Evolutionary conservation across 2,113 vertebrate genomes (phyloP), one percentile per base, ranked within the genome.

Genomic region (Seriola rivoliana): DNA sequence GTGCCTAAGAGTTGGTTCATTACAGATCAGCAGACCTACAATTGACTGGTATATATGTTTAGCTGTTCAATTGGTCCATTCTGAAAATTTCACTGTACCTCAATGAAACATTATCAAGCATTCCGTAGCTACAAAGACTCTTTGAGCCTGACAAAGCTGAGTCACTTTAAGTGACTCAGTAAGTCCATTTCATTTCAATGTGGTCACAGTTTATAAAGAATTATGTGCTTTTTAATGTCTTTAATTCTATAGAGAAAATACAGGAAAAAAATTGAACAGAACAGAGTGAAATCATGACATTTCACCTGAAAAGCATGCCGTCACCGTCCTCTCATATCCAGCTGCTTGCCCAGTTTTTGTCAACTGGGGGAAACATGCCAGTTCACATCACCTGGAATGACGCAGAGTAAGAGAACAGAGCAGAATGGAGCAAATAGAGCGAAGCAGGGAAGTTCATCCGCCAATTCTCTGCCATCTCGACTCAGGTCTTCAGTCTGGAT

Each of bases 341-440:
- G 75, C 66, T 36, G 57, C 78, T 3, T 74, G 79, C 81, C 78
- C 76, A 81, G 73, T 71, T 79, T 46, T 59, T 74, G 89, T 84
- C 65, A 67, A 54, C 70, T 17, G 16, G 10, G 36, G 86, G 80
- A 89, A 72, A 71, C 55, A 4, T 38, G 91, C 89, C 91, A 93
- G 75, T 66, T 91, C 82, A 82, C 86, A 65, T 89, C 84, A 89
- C 88, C 87, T 91, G 77, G 73, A 78, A 79, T 86, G 70, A 80
- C 23, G 44, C 42, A 55, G 67, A 59, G 76, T 74, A 14, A 79
- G 82, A 89, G 73, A 87, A 86, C 65, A 75, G 78, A 84, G 70
- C 70, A 65, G 55, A 77, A 87, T 9, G 23, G n/a, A 67, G 74
- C 65, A 84, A 85, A 89, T 70, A 59, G 78, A 84, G 85, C 75